These are phyloP conservation scores for Falco rusticolus DNA, from an alignment of 2,797 vertebrate species.

Conservation along the genomic window DNA sequence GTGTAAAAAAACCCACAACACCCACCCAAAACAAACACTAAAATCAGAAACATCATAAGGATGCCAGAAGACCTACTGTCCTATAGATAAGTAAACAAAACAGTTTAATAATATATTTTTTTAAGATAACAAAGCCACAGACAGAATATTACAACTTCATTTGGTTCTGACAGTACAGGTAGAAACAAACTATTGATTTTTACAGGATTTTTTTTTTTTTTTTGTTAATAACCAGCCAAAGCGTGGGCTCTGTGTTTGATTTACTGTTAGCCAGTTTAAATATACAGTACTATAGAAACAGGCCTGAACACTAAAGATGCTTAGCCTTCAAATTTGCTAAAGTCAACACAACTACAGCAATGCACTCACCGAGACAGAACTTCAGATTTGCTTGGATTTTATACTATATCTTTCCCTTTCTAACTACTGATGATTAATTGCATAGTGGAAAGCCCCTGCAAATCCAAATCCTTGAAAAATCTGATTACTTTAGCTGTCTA, in stretches of 20 bases:
- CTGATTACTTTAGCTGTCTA: background rate
- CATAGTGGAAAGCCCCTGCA: background rate
- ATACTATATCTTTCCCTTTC: background rate
- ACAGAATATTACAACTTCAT: background rate
- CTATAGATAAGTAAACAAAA: background rate
- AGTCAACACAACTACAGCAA: background rate
- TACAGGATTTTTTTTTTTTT: background rate
- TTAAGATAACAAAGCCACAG: background rate
- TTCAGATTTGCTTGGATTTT: background rate
- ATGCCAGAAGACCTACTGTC: background rate
- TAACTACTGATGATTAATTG: background rate
- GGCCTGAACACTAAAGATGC: background rate
- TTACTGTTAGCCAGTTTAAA: background rate
- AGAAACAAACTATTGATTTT: background rate
- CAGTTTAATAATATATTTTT: background rate
- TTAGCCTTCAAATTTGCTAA: background rate
- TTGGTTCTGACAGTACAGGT: background rate
- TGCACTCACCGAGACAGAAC: background rate
- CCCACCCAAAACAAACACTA: background rate
- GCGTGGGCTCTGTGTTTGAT: background rate
- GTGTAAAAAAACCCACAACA: background rate
- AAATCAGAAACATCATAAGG: background rate
- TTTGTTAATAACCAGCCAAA: background rate
- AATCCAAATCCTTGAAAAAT: background rate
- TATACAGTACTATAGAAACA: background rate